Evolutionary conservation across 2,888 invertebrate species (phyloP), one percentile per base, ranked within the genome.

Genomic region (Callimorpha dominula): DNA sequence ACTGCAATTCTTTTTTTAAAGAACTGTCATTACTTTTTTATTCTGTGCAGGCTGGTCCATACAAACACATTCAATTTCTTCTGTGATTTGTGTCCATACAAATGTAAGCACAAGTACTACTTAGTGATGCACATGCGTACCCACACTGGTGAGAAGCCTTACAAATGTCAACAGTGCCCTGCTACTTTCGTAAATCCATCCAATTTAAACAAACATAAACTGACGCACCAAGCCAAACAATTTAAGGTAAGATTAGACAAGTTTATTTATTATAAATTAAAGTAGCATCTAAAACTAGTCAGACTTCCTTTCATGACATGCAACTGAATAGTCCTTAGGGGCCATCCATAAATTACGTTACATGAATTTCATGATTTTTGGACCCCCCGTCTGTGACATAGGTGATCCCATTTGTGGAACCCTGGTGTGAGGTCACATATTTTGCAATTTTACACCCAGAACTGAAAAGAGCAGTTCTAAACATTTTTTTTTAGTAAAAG

Each of bases 161-260:
- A 95, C 86, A 93, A 93, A 81, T 95, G 95, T 68, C 74, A 88
- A 57, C 90, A 96, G 75, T 97, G 97, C 84, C 94, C 96, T 5
- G 94, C 96, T 40, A 96, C 96, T 40, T 97, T 97, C 86, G 96
- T 96, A 80, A 97, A 97, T 85, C 96, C 96, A 6, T 97, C 97
- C 20, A 97, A 97, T 87, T 92, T 97, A 73, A 97, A 97, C 85
- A 97, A 97, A 87, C 97, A 97, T 85, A 94, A 96, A 79, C 93
- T 96, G 0, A 96, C 96, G 0, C 97, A 97, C 62, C 94, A 94
- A 83, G 95, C 93, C 79, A 95, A 95, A 79, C 95, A 94, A 82
- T 95, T 93, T 69, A 95, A 94, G 92, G 95, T 95, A 78, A 76
- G 76, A 73, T n/a, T n/a, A 11, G 7, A 57, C 11, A 20, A 20